These are phyloP conservation scores for Phyllopteryx taeniolatus DNA, from an alignment of 2,113 vertebrate genomes.

Conservation along the genomic window DNA sequence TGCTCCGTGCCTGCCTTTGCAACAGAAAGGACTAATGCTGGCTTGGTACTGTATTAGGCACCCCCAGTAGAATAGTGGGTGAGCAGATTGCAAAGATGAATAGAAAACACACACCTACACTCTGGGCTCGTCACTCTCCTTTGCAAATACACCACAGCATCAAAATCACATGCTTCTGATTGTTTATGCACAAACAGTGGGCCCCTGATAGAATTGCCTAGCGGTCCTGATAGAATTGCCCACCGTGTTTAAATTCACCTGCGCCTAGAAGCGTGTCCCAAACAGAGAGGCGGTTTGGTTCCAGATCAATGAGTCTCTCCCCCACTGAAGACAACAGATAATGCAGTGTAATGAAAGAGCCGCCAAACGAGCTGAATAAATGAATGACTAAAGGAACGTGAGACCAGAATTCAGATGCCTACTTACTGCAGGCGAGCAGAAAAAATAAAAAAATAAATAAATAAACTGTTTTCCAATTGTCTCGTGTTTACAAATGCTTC, in stretches of 20 bases:
- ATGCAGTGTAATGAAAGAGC: slow-evolving; percentile 76
- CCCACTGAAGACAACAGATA: slow-evolving; percentile 75
- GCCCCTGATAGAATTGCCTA: slow-evolving; percentile 74
- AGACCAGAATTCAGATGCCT: slow-evolving; percentile 72
- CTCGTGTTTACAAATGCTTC: slow-evolving; percentile 68
- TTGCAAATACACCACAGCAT: slow-evolving; percentile 69
- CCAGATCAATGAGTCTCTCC: slow-evolving; percentile 77
- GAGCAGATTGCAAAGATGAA: slow-evolving; percentile 77
- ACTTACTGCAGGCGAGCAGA: slow-evolving; percentile 66
- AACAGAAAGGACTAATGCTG: slow-evolving; percentile 74
- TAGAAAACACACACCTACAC: slow-evolving; percentile 76
- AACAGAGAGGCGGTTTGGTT: slow-evolving; percentile 75
- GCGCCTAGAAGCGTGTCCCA: slow-evolving; percentile 72
- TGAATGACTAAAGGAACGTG: slow-evolving; percentile 76
- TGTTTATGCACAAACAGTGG: slow-evolving; percentile 76
- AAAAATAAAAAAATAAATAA: slow-evolving; percentile 62
- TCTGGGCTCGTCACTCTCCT: slow-evolving; percentile 64
- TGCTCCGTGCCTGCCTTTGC: slow-evolving; percentile 70
- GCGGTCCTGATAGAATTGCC: slow-evolving; percentile 73
- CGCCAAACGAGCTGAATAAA: slow-evolving; percentile 78
- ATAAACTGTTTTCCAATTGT: slow-evolving; percentile 72
- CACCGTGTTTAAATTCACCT: slow-evolving; percentile 76
- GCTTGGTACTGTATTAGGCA: slow-evolving; percentile 75
- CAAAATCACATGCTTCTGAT: slow-evolving; percentile 75
- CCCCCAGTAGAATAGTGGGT: slow-evolving; percentile 75